Base-by-base conservation (phyloP, 2,797 vertebrate species). In the Pangasius macronema region DNA sequence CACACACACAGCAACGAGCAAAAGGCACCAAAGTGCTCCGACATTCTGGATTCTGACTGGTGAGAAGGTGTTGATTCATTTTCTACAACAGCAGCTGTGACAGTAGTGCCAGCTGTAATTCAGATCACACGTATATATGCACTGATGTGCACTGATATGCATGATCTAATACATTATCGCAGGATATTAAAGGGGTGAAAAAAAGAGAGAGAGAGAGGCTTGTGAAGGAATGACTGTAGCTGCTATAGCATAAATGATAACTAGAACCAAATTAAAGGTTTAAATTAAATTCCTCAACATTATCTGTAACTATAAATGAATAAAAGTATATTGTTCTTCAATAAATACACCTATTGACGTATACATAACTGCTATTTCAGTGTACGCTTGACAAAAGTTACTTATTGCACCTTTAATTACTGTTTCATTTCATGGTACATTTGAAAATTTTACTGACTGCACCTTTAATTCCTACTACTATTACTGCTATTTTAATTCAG, bases 1-100 rank as follows among this genome's bases (percentile, higher is more conserved):
- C 36, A 36, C 36, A 36, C 36, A 36, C 39, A 86, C 91, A 82
- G 30, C 72, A 42, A 30, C 27, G 18, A 65, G 27, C 46, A 67
- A 67, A 46, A 63, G 14, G 27, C 59, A 39, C 4, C 76, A 53
- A 3, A 11, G 8, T 1, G n/a, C 75, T 6, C 39, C 39, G 39
- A 42, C 39, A 42, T 42, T 42, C 39, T 75, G 72, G 11, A 75
- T n/a, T 76, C 42, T 49, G 10, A 36, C 33, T 80, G 20, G 16
- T 53, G 8, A 77, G 49, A 6, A 42, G 5, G 18, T 77, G 53
- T 18, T 57, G 30, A 80, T 49, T 75, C 11, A n/a, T 49, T 75
- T 57, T 80, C 53, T 80, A 57, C 1, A 72, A 36, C 24, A 42
- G 36, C 36, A 36, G 36, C 36, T 36, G 36, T 36, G 36, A 36